phyloP scores from a whole-genome alignment of 1,140 invertebrate genomes.

The Schlechtendalia chinensis region DNA sequence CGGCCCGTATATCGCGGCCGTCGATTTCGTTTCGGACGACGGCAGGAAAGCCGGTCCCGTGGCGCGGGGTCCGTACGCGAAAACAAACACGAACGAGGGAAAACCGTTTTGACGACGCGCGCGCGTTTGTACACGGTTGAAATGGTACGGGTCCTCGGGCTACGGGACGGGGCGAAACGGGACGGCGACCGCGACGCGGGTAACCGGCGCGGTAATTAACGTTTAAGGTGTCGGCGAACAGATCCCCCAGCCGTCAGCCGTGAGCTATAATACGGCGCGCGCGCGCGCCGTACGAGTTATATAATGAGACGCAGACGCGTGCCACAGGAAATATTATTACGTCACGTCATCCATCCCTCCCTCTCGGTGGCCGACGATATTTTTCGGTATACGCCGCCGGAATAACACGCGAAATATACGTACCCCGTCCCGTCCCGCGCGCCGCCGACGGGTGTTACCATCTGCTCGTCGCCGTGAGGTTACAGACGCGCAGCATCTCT shows the following conservation, averaged over 20 bases:
- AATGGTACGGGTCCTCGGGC: constrained; percentile 8
- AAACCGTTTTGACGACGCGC: no score
- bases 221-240: constrained; percentile 16
- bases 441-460: constrained; percentile 19
- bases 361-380: neutral
- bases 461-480: constrained; percentile 35
- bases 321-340: constrained; percentile 49
- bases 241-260: no score
- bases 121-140: neutral
- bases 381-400: neutral
- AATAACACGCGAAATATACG: neutral
- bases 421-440: neutral
- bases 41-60: no score
- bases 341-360: neutral
- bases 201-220: constrained; percentile 27
- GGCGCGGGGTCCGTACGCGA: no score
- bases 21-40: no score
- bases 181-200: neutral
- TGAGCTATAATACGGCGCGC: neutral
- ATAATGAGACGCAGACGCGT: constrained; percentile 50
- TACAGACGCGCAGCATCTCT: constrained; percentile 3
- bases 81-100: neutral
- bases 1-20: no score
- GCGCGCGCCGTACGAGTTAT: neutral
- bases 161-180: neutral